A percentile compares a stretch with the other conserved stretches of the same genome.
Conservation (phyloP, 35 echinoderm and acorn worm genomes). For the Patiria miniata region DNA sequence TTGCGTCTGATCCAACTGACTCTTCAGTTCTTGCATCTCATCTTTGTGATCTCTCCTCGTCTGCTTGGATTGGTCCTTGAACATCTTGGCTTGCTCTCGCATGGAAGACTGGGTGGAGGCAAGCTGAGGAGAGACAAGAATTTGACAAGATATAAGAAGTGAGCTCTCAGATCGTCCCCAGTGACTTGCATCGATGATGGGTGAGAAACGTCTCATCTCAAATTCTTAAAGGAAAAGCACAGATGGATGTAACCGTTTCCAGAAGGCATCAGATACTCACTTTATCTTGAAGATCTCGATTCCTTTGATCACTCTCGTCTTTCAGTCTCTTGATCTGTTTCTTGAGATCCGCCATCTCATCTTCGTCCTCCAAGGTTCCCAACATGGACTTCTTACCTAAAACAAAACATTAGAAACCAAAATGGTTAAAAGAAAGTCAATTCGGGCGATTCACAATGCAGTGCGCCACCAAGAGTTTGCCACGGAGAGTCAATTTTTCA, state of each 20-base stretch:
- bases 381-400: constrained; percentile 86
- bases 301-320: constrained; percentile 38
- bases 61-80: constrained; percentile 68
- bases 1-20: constrained; percentile 51
- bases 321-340: constrained; percentile 59
- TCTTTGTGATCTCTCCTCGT: constrained; percentile 47
- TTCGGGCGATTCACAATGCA: too few species aligned
- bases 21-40: constrained; percentile 67
- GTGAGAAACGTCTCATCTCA: too few species aligned
- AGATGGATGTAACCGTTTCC: neutral
- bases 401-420: neutral
- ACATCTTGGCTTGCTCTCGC: constrained; percentile 63
- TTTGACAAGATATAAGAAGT: too few species aligned
- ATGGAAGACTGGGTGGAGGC: constrained; percentile 34
- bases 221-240: too few species aligned
- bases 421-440: too few species aligned
- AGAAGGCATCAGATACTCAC: constrained; percentile 14
- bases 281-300: constrained; percentile 57
- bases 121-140: constrained; percentile 15
- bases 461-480: too few species aligned
- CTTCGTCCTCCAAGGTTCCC: constrained; percentile 90
- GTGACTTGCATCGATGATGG: too few species aligned
- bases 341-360: constrained; percentile 83
- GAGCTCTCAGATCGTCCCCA: too few species aligned
- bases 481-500: too few species aligned